These are phyloP conservation scores for Cinclus mexicanus DNA, from an alignment of 2,113 vertebrate genomes.

Conservation along the genomic window DNA sequence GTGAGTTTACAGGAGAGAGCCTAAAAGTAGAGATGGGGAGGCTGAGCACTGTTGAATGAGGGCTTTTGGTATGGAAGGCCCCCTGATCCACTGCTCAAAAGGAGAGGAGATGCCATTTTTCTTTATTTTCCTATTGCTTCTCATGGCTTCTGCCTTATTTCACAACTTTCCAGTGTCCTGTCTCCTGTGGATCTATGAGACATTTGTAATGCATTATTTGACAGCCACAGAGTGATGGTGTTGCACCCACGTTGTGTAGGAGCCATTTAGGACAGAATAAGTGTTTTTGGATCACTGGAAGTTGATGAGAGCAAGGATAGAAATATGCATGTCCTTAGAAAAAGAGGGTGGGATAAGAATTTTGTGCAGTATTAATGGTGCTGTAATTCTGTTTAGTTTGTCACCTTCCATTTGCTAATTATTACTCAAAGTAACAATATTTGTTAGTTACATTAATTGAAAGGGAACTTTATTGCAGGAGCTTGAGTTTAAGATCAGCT, in stretches of 20 bases:
- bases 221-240: accelerated
- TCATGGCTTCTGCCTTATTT: background rate
- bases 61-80: background rate
- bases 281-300: background rate
- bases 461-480: slow-evolving; percentile 22
- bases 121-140: background rate
- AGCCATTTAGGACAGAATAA: background rate
- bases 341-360: background rate
- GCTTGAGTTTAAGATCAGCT: slow-evolving; percentile 9
- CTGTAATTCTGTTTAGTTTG: background rate
- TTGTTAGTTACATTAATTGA: slow-evolving; percentile 6
- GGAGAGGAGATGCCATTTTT: background rate
- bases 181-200: background rate
- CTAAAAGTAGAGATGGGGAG: background rate
- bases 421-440: background rate
- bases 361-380: background rate
- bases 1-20: background rate
- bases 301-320: background rate
- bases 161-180: background rate
- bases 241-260: background rate
- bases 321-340: background rate
- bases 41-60: background rate
- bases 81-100: background rate
- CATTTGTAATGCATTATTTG: background rate
- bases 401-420: slow-evolving; percentile 24